A percentile compares a stretch with the other conserved stretches of the same genome.
These are phyloP conservation scores for Buathra laborator DNA, from an alignment of 2,888 invertebrate genomes.

Conservation along the genomic window DNA sequence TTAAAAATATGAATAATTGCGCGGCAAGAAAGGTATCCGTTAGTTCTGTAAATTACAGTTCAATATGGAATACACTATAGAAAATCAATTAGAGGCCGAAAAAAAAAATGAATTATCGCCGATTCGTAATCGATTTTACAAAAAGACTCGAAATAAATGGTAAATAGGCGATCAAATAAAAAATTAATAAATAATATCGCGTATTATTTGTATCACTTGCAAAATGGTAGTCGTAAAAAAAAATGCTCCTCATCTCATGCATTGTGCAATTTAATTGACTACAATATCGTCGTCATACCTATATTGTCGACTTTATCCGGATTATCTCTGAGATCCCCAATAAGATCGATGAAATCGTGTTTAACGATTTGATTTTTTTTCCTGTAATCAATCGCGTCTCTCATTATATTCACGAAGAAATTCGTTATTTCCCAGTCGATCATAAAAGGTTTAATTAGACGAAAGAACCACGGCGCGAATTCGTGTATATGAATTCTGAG, in stretches of 20 bases:
- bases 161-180: too few species aligned
- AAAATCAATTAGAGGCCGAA: too few species aligned
- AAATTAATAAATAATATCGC: too few species aligned
- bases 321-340: slow-evolving; percentile 86
- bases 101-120: too few species aligned
- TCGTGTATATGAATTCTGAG: slow-evolving; percentile 71
- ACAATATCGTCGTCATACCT: neutral
- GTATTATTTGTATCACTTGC: too few species aligned
- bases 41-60: neutral
- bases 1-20: neutral
- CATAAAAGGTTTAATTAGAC: slow-evolving; percentile 51
- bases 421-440: slow-evolving; percentile 74
- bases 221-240: too few species aligned
- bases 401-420: slow-evolving; percentile 86
- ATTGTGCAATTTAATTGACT: too few species aligned
- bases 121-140: too few species aligned
- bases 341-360: slow-evolving; percentile 87
- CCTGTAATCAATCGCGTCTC: slow-evolving; percentile 85
- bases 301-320: slow-evolving; percentile 57
- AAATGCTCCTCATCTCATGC: too few species aligned
- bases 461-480: slow-evolving; percentile 60
- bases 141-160: too few species aligned
- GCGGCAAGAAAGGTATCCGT: neutral
- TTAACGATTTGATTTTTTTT: slow-evolving; percentile 85
- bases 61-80: neutral